Base-by-base conservation (phyloP, 1,140 invertebrate species). In the Onthophagus taurus region DNA sequence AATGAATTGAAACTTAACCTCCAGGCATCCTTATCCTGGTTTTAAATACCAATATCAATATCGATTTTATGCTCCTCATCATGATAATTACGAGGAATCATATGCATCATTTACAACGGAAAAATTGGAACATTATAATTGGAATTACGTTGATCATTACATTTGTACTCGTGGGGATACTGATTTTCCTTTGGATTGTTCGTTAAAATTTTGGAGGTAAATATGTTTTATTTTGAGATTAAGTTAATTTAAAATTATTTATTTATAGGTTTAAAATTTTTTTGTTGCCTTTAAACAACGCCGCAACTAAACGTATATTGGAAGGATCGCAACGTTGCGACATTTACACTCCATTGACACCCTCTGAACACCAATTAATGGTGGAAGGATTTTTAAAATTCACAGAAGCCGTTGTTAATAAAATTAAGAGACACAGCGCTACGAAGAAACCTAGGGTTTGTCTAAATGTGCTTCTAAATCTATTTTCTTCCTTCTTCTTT, bases 81-180 rank as follows among this genome's bases (percentile, higher is more conserved):
- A 92, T 58, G 80, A 86, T 46, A 89, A 81, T 1, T 97, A 96
- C 62, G 89, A 93, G 64, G 80, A 92, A n/a, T 96, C 92, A 0
- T 90, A 85, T 74, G 90, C 91, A 0, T 85, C 89, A 26, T 97
- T 97, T 63, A 85, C 82, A 8, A 92, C 90, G 1, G 91, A 97
- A 65, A 91, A 92, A 58, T 66, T 97, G 16, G 93, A 97, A 69
- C 92, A 86, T 58, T 97, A 91, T 58, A 96, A 95, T 66, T 98
- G 94, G 94, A 97, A 97, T 70, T 93, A 93, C 66, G 75, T 97
- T 65, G 93, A 97, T 68, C 86, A 96, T 64, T 97, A 97, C 61
- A 91, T 97, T 45, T 95, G 90, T 61, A 90, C 88, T 1, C 70
- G 87, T 34, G 91, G 92, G 4, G 90, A 95, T 62, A 58, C 50